phyloP scores from a whole-genome alignment of 2,113 vertebrate species.

The Thinocorus orbignyianus region DNA sequence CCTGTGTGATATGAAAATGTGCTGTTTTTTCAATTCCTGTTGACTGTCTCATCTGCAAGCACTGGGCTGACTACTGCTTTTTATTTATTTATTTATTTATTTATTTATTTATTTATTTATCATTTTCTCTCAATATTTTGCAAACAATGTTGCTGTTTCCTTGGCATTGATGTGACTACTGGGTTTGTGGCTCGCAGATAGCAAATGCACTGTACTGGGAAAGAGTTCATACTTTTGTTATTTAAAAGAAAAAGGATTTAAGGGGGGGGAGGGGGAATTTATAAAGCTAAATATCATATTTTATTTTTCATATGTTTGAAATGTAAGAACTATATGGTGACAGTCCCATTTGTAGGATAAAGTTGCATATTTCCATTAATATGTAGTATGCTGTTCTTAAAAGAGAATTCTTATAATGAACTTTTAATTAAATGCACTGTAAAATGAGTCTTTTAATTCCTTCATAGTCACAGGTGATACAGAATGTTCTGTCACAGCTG shows the following conservation, averaged over 20 bases:
- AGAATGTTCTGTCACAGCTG: background rate
- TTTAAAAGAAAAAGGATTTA: conserved; percentile 54
- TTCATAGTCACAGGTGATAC: background rate
- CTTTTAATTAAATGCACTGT: conserved; percentile 76
- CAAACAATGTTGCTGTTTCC: conserved; percentile 31
- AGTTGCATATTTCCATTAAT: conserved; percentile 67
- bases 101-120: conserved; percentile 36
- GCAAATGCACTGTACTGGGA: conserved; percentile 26
- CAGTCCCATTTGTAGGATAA: conserved; percentile 72
- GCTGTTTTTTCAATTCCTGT: conserved; percentile 53
- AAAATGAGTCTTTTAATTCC: conserved; percentile 45
- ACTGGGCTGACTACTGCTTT: conserved; percentile 18
- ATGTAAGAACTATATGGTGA: conserved; percentile 67
- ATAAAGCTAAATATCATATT: conserved; percentile 78
- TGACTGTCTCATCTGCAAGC: conserved; percentile 49
- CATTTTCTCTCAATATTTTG: conserved; percentile 51
- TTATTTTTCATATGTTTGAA: conserved; percentile 82
- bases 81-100: conserved; percentile 51
- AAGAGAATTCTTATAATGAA: conserved; percentile 53
- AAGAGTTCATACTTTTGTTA: conserved; percentile 49
- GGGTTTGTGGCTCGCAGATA: conserved; percentile 40
- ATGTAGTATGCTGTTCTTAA: conserved; percentile 69
- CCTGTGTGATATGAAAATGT: conserved; percentile 47
- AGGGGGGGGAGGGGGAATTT: conserved; percentile 59
- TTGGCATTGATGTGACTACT: conserved; percentile 30